Percentiles rank a stretch among this genome's conserved stretches.
These are phyloP conservation scores for Pecten maximus DNA, from an alignment of 2,888 invertebrate species.

Conservation along the genomic window DNA sequence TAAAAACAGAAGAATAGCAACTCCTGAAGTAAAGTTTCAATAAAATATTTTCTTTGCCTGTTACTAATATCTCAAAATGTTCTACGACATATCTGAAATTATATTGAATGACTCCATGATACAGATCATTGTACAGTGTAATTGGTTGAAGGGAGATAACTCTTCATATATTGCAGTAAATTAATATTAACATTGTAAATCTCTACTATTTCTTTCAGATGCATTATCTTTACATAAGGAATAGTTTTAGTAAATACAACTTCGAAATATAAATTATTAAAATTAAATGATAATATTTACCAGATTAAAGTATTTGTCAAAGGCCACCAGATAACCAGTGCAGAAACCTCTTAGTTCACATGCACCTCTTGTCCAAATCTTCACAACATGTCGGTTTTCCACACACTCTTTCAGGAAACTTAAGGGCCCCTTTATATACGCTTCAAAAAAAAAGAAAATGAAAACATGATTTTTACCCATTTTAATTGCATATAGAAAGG, in stretches of 20 bases:
- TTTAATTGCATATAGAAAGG: no score
- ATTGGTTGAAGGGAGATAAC: neutral
- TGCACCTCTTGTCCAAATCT: constrained; percentile 90
- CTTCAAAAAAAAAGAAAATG: constrained; percentile 54
- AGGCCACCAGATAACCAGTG: constrained; percentile 91
- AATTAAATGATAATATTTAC: constrained; percentile 34
- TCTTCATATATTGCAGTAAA: neutral
- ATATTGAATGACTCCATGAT: neutral
- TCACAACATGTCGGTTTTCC: constrained; percentile 74
- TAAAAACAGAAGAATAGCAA: neutral
- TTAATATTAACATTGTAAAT: neutral
- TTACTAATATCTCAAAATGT: no score
- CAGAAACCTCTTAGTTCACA: constrained; percentile 90
- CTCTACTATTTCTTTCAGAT: neutral
- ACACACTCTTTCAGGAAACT: constrained; percentile 75
- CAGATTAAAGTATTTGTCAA: constrained; percentile 96
- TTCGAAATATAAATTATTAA: neutral
- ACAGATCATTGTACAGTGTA: no score
- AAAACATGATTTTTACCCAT: no score
- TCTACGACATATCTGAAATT: no score
- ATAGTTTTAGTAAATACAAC: neutral
- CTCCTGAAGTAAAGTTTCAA: no score
- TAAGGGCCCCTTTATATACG: constrained; percentile 73
- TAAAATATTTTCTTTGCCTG: no score
- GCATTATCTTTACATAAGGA: neutral